Evolutionary conservation across 2,888 invertebrate genomes (phyloP).

Genomic region (Vanessa cardui): DNA sequence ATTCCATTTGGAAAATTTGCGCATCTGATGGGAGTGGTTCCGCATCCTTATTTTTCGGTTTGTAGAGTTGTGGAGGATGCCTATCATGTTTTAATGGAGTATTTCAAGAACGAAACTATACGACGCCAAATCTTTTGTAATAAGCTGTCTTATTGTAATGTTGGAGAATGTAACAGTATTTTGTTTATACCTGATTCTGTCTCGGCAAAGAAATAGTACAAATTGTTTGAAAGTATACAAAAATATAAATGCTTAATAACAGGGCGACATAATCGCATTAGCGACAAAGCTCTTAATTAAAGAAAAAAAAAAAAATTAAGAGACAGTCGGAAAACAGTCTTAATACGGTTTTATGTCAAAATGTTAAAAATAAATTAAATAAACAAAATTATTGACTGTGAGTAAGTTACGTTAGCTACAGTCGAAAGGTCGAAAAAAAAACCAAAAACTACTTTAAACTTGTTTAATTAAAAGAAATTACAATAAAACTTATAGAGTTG

Average conservation of each 20-base stretch:
- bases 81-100: slow-evolving; percentile 23
- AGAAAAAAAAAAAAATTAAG: too few species aligned
- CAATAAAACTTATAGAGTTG: too few species aligned
- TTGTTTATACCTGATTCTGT: background rate
- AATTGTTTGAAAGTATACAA: too few species aligned
- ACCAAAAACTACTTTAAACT: too few species aligned
- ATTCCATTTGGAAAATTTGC: slow-evolving; percentile 28
- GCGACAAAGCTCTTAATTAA: background rate
- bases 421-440: too few species aligned
- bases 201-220: background rate
- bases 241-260: background rate
- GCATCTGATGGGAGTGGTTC: slow-evolving; percentile 15
- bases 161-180: slow-evolving; percentile 1
- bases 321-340: too few species aligned
- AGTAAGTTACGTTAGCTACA: too few species aligned
- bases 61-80: slow-evolving; percentile 18
- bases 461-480: too few species aligned
- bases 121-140: background rate
- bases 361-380: too few species aligned
- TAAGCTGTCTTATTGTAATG: background rate
- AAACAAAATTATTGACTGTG: too few species aligned
- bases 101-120: slow-evolving; percentile 13
- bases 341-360: too few species aligned
- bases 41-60: slow-evolving; percentile 13
- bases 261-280: background rate